These are phyloP conservation scores for Metacarcinus magister DNA, from an alignment of 2,888 invertebrate genomes.

Conservation along the genomic window DNA sequence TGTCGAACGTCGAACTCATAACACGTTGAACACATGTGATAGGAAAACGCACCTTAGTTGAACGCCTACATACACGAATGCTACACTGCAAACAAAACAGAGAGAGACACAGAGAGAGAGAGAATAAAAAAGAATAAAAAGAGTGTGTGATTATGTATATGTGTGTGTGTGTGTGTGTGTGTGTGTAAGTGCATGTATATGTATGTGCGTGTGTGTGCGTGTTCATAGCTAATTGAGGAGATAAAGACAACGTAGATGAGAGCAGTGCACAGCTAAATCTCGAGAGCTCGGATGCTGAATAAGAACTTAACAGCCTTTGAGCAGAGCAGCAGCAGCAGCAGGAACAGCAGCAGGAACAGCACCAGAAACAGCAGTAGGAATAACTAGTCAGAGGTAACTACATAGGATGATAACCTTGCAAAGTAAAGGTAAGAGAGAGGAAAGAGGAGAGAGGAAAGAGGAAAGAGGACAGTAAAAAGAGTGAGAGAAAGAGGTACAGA, in stretches of 20 bases:
- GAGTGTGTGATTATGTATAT: not conserved
- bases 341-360: too few species aligned
- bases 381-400: not conserved
- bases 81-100: too few species aligned
- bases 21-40: not conserved
- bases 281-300: too few species aligned
- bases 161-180: not conserved
- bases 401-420: not conserved
- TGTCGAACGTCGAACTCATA: not conserved
- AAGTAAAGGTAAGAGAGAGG: not conserved
- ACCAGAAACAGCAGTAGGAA: too few species aligned
- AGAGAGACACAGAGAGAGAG: too few species aligned
- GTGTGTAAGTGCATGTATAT: not conserved
- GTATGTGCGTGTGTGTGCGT: too few species aligned
- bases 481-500: not conserved
- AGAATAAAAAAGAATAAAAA: not conserved
- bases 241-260: too few species aligned
- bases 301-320: too few species aligned
- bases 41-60: not conserved
- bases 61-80: too few species aligned
- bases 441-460: not conserved
- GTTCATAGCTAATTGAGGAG: too few species aligned
- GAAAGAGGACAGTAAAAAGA: not conserved
- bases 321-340: too few species aligned
- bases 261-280: too few species aligned